Percentiles rank a stretch among this genome's conserved stretches.
Evolutionary conservation across 2,113 vertebrate genomes (phyloP).

Genomic region (Pollimyrus isidori): DNA sequence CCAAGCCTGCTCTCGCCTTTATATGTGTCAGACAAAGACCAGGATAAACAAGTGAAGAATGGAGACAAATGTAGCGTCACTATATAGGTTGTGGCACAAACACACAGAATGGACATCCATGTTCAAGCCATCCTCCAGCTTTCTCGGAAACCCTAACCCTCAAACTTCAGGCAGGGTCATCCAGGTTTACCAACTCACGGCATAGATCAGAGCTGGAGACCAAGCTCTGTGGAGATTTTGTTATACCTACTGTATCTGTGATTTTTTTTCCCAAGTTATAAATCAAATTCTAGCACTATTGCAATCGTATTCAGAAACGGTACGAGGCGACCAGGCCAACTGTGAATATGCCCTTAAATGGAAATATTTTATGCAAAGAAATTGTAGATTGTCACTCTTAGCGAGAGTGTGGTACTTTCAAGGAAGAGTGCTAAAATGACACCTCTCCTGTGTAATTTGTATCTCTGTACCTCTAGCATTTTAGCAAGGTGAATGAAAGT

Average conservation of each 20-base stretch:
- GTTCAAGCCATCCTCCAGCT: background rate
- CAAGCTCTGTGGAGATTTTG: background rate
- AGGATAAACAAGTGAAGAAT: background rate
- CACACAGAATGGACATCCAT: background rate
- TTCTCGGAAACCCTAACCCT: background rate
- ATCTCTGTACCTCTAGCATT: background rate
- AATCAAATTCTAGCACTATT: background rate
- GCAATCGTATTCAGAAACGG: background rate
- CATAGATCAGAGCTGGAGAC: background rate
- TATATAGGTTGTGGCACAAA: background rate
- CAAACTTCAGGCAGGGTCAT: background rate
- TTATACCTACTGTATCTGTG: background rate
- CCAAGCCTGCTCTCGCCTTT: background rate
- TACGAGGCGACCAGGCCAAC: background rate
- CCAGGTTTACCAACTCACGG: background rate
- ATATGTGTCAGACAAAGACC: background rate
- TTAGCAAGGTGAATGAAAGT: background rate
- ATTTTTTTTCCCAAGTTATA: background rate
- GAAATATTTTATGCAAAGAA: background rate
- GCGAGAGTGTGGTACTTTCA: background rate
- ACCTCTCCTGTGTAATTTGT: background rate
- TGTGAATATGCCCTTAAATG: background rate
- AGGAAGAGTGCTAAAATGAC: background rate
- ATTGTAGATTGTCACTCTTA: background rate
- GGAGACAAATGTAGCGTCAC: background rate